A percentile compares a stretch with the other conserved stretches of the same genome.
These are phyloP conservation scores for Zoanthus solanderi DNA, from an alignment of 92 coral and sea anemone genomes.

Conservation along the genomic window DNA sequence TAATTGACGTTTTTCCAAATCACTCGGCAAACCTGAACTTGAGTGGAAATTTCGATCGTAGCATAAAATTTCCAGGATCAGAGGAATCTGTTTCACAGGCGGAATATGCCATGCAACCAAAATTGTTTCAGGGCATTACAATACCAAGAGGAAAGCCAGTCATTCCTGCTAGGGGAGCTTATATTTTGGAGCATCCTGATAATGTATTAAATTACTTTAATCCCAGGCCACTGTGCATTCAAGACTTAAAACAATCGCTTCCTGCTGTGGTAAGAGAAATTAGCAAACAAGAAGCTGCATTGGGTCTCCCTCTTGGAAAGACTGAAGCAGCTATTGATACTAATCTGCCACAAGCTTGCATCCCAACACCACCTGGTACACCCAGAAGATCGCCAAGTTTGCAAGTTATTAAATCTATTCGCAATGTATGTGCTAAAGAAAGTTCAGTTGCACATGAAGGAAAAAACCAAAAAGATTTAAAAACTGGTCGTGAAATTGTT, in stretches of 20 bases:
- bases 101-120: conserved; percentile 48
- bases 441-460: conserved; percentile 40
- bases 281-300: conserved; percentile 85
- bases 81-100: conserved; percentile 55
- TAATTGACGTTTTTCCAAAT: conserved; percentile 73
- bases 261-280: conserved; percentile 93
- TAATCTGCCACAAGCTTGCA: conserved; percentile 74
- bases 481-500: conserved; percentile 90
- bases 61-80: conserved; percentile 80
- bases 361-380: conserved; percentile 85
- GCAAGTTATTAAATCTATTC: conserved; percentile 49
- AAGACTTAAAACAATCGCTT: conserved; percentile 81
- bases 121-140: conserved; percentile 61
- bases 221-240: conserved; percentile 71
- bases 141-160: conserved; percentile 77
- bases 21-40: conserved; percentile 59
- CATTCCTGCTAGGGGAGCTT: conserved; percentile 57
- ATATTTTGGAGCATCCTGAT: conserved; percentile 62
- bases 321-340: conserved; percentile 84
- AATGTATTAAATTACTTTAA: conserved; percentile 56
- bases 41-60: conserved; percentile 40
- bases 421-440: conserved; percentile 34
- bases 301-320: conserved; percentile 90
- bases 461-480: conserved; percentile 56
- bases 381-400: conserved; percentile 73